These are phyloP conservation scores for Saguinus midas DNA, from an alignment of 2,113 vertebrate genomes.

Conservation along the genomic window DNA sequence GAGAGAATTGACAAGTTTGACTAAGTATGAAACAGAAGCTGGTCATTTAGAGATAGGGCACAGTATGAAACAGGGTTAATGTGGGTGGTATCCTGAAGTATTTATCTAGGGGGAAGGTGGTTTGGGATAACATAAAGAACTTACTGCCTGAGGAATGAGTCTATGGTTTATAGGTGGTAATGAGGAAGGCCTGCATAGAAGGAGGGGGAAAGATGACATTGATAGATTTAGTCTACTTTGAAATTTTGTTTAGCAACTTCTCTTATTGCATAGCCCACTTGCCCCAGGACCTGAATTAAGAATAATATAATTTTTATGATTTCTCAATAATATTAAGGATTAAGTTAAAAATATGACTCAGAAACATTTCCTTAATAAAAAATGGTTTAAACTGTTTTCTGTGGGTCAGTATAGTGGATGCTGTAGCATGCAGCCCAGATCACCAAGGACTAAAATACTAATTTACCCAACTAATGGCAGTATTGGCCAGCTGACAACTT, in stretches of 20 bases:
- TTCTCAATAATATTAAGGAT: neutral
- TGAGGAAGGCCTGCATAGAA: neutral
- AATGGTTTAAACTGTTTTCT: neutral
- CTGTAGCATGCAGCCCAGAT: neutral
- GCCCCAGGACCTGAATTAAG: neutral
- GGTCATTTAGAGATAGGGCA: neutral
- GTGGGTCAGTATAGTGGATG: neutral
- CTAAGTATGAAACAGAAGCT: neutral
- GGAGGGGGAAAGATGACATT: neutral
- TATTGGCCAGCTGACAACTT: neutral
- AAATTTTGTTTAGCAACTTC: neutral
- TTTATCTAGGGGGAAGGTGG: too few relatives aligned
- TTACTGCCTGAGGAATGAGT: neutral
- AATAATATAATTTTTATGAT: neutral
- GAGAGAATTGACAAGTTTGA: neutral
- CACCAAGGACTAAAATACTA: neutral
- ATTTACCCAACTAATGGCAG: neutral
- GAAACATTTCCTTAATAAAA: neutral
- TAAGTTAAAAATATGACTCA: neutral
- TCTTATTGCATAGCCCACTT: neutral
- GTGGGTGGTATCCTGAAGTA: neutral
- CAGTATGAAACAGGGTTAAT: neutral
- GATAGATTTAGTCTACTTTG: neutral
- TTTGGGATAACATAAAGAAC: neutral
- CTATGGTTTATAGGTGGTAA: neutral